Base-by-base conservation (phyloP, 2,113 vertebrate species). In the Melanerpes formicivorus region DNA sequence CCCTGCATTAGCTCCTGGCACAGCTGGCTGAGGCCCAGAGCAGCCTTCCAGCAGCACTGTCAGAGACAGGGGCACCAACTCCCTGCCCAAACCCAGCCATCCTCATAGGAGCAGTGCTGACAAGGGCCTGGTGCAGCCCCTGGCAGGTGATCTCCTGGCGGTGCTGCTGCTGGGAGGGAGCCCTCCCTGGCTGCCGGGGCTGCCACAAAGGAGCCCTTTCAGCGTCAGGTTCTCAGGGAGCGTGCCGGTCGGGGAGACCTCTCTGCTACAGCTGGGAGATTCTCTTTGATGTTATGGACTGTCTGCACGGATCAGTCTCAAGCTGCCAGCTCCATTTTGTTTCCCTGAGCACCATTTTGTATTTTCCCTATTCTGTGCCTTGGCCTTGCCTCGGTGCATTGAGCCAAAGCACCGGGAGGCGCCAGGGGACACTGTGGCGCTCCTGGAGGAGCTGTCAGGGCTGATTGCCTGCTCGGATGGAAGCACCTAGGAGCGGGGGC, bases 401-500 rank as follows among this genome's bases (percentile, higher is more conserved):
- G 93, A 96, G 96, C 96, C 93, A 93, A 94, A 95, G 90, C 96
- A 93, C 96, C 90, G 78, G 96, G 95, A 96, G 96, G 90, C 90
- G 93, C 90, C 88, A 92, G 90, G 74, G 86, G 83, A 65, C 92
- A 96, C 92, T 90, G 90, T 88, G 2, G 0, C 86, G 30, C 73
- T 69, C 85, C 78, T 91, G 86, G 86, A 92, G 69, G 21, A 81
- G 84, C 95, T 93, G 93, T 93, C 92, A 95, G 78, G 76, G 44
- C 80, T 59, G 83, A 95, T 96, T 92, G 92, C 83, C 88, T 6
- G 0, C 66, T 95, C 77, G 37, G 4, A 95, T 87, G 92, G 92
- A 92, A 96, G 96, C 92, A 91, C 90, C 93, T 92, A 86, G 55
- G 77, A 88, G 59, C 48, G 58, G 77, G 76, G 23, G 37, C 76